Percentiles rank a stretch among this genome's conserved stretches.
Conservation (phyloP, 1,140 invertebrate genomes). For the Drosophila baimaii region DNA sequence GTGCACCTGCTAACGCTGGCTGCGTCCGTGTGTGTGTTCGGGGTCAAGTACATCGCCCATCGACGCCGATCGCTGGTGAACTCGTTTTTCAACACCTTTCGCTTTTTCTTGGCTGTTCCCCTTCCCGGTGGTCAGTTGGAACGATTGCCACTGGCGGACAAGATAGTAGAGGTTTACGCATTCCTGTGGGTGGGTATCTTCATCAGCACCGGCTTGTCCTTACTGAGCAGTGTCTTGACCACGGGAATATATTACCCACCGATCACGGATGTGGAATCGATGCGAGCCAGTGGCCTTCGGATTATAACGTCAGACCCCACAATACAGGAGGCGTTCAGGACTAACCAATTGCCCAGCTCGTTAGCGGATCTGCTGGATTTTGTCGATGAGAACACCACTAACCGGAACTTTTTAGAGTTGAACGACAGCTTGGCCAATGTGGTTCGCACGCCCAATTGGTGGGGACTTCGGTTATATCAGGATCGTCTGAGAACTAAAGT, state of each 20-base stretch:
- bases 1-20: not conserved
- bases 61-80: not conserved
- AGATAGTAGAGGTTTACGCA: not conserved
- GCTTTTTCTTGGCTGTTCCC: not conserved
- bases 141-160: constrained; percentile 15
- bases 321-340: not conserved
- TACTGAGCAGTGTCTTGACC: constrained; percentile 14
- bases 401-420: not conserved
- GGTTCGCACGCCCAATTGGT: not conserved
- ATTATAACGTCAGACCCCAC: constrained; percentile 18
- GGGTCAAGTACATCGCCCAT: constrained; percentile 15
- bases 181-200: not conserved
- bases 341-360: not conserved
- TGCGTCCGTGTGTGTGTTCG: not conserved
- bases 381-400: not conserved
- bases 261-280: constrained; percentile 7
- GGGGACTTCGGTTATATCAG: not conserved
- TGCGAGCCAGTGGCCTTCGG: constrained; percentile 30
- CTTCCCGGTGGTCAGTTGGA: not conserved
- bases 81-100: not conserved
- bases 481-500: not conserved
- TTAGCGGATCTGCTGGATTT: constrained; percentile 7
- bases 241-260: not conserved
- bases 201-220: not conserved
- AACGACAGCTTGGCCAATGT: constrained; percentile 38